Evolutionary conservation across 2,888 invertebrate species (phyloP).

Genomic region (Parnassius glacialis): DNA sequence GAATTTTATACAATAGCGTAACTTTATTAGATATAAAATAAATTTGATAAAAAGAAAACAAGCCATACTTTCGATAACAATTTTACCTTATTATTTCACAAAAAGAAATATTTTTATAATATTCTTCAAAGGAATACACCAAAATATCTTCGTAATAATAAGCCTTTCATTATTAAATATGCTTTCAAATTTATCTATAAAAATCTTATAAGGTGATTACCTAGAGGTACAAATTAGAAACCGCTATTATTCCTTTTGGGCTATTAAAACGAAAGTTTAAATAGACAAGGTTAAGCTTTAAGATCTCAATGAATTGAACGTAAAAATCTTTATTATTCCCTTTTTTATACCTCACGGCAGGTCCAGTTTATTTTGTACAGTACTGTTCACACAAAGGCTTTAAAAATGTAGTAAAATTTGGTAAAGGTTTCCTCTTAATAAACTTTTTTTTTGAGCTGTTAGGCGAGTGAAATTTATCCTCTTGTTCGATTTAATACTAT

Average conservation of each 20-base stretch:
- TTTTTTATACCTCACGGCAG: constrained; percentile 31
- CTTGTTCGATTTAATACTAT: constrained; percentile 32
- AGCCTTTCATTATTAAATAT: background rate
- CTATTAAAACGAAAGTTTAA: constrained; percentile 25
- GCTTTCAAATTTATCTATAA: constrained; percentile 12
- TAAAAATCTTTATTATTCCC: constrained; percentile 34
- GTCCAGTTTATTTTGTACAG: constrained; percentile 20
- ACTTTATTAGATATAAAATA: background rate
- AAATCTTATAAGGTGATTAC: constrained; percentile 3
- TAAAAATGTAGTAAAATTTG: constrained; percentile 37
- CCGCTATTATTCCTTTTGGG: constrained; percentile 8
- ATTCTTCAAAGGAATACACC: too few species aligned
- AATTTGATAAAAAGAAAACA: background rate
- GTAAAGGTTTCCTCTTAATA: constrained; percentile 34
- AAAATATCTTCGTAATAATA: too few species aligned
- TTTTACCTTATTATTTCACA: too few species aligned
- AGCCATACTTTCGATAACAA: too few species aligned
- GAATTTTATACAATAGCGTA: constrained; percentile 3
- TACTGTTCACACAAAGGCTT: constrained; percentile 22
- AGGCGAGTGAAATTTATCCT: constrained; percentile 27
- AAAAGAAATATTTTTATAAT: too few species aligned
- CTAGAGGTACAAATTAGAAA: constrained; percentile 7
- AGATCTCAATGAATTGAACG: constrained; percentile 36
- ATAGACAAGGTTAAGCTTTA: constrained; percentile 16
- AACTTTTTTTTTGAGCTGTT: constrained; percentile 34